Evolutionary conservation across 1,140 invertebrate genomes (phyloP), one percentile per base, ranked within the genome.

Genomic region (Calycopis cecrops): DNA sequence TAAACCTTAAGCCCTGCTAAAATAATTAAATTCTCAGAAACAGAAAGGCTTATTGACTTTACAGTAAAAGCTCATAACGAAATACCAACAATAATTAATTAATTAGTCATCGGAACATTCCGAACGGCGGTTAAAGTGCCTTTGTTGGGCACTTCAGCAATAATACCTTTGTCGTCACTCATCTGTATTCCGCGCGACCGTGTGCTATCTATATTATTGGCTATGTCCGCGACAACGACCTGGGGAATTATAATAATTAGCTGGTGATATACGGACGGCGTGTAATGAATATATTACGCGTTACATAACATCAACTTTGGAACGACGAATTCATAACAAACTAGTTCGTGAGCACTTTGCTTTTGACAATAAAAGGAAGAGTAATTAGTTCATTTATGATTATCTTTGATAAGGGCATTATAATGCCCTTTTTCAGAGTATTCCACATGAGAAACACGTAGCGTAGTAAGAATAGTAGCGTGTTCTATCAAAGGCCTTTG

Each of bases 181-280:
- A 83, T 85, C 67, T 63, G 71, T 71, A 84, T 85, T 85, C 79
- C 66, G 62, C 28, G 21, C 52, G 52, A 6, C 21, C 65, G 79
- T 79, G 59, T 67, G 68, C 67, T 70, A 69, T 79, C 76, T 67
- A 73, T 77, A 73, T 79, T 83, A 85, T 85, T 79, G 80, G 73
- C 69, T 71, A 76, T 74, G 72, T 71, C 60, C 68, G 72, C 71
- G 67, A 76, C 72, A 69, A 72, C 76, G 66, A 78, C 68, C 68
- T 69, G 70, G 81, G 78, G 82, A 80, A 85, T 83, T 85, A 76
- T 82, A 85, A 85, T 83, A 85, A 85, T 83, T 85, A 83, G 66
- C 75, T 63, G 69, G 71, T 79, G 74, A 79, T 76, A 71, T 75
- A 81, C 67, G 69, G 68, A 42, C 55, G 51, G 58, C 71, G 78